phyloP scores from a whole-genome alignment of 2,888 invertebrate genomes.

The Sarcophaga subvicina region DNA sequence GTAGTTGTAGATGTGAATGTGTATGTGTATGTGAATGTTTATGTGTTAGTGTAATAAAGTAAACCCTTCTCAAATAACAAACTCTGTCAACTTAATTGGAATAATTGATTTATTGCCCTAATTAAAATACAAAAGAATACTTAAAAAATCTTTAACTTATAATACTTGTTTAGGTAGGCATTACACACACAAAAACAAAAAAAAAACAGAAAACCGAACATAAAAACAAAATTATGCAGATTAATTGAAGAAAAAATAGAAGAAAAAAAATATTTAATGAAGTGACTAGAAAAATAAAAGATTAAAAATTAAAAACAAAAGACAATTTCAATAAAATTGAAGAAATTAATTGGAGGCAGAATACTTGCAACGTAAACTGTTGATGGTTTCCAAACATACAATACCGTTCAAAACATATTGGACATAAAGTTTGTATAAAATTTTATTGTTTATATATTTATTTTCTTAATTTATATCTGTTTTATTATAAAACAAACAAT shows the following conservation, averaged over 20 bases:
- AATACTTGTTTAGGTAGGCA: slow-evolving; percentile 20
- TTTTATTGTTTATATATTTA: too few relatives aligned
- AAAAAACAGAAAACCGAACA: background rate
- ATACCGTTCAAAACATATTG: too few relatives aligned
- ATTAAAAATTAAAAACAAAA: background rate
- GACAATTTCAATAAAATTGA: background rate
- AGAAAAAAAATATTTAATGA: background rate
- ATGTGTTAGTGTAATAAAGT: background rate
- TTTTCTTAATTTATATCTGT: too few relatives aligned
- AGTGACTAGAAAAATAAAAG: background rate
- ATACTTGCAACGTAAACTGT: too few relatives aligned
- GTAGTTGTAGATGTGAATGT: background rate
- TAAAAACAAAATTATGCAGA: background rate
- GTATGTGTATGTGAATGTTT: background rate
- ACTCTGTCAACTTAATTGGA: slow-evolving; percentile 62
- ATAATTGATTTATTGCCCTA: slow-evolving; percentile 66
- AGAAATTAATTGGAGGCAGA: too few relatives aligned
- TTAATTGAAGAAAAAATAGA: background rate
- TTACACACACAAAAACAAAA: background rate
- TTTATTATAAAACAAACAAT: too few relatives aligned
- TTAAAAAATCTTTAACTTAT: slow-evolving; percentile 45
- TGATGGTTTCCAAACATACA: too few relatives aligned
- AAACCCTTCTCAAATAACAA: slow-evolving; percentile 54
- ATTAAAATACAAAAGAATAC: slow-evolving; percentile 60
- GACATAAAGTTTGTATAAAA: too few relatives aligned